Percentiles rank a stretch among this genome's conserved stretches.
Conservation (phyloP, 2,797 vertebrate species). For the Molossus molossus region DNA sequence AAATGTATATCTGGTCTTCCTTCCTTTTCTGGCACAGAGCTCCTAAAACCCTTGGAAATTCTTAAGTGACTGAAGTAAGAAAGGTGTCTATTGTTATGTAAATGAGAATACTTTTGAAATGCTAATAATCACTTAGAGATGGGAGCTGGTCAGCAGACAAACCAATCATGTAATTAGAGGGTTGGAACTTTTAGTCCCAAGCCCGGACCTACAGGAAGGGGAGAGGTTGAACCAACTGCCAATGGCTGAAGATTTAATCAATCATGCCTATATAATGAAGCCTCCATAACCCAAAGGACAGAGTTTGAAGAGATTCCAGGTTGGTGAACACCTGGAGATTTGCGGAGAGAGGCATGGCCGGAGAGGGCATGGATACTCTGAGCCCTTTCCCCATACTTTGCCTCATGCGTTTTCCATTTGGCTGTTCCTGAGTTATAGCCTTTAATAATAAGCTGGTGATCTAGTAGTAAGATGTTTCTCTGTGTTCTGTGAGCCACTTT, state of each 20-base stretch:
- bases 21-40: neutral
- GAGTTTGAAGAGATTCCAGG: neutral
- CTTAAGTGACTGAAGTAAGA: neutral
- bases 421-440: neutral
- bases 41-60: neutral
- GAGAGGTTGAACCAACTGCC: neutral
- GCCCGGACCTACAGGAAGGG: neutral
- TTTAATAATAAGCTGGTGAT: neutral
- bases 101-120: neutral
- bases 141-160: neutral
- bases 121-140: neutral
- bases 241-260: neutral
- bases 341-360: neutral
- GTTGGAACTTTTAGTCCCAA: neutral
- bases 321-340: neutral
- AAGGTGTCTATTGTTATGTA: constrained; percentile 11
- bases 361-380: neutral
- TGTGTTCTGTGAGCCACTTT: neutral
- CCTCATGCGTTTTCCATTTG: neutral
- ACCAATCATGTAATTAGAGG: neutral
- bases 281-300: neutral
- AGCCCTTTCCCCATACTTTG: neutral
- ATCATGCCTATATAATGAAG: neutral
- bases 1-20: neutral
- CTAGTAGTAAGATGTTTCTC: neutral